Percentiles rank a stretch among this genome's conserved stretches.
Evolutionary conservation across 2,888 invertebrate genomes (phyloP).

Genomic region (Dryobotodes eremita): DNA sequence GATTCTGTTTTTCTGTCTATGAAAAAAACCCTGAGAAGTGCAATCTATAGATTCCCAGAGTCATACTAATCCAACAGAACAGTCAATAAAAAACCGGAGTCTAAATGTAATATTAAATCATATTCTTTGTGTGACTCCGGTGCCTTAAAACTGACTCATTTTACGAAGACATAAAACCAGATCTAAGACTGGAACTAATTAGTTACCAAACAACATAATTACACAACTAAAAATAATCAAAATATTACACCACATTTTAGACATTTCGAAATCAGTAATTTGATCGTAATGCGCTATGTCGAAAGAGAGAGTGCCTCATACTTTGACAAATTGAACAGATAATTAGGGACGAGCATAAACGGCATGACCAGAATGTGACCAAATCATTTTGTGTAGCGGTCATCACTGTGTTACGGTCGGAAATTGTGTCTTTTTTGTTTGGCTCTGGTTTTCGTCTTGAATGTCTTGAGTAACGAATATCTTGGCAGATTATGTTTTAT

Average conservation of each 20-base stretch:
- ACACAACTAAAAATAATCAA: conserved; percentile 38
- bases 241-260: conserved; percentile 62
- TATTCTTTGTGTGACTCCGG: too few species aligned
- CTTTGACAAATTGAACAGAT: conserved; percentile 78
- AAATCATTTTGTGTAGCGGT: conserved; percentile 85
- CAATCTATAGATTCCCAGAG: too few species aligned
- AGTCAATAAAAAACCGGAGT: too few species aligned
- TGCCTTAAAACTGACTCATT: neutral
- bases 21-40: too few species aligned
- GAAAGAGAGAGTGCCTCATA: conserved; percentile 70
- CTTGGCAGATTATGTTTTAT: conserved; percentile 3
- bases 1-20: too few species aligned
- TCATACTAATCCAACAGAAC: too few species aligned
- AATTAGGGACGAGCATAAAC: conserved; percentile 84
- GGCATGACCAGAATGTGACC: conserved; percentile 86
- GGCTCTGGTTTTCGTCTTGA: conserved; percentile 27
- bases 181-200: too few species aligned
- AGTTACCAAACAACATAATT: conserved; percentile 17
- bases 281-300: conserved; percentile 69
- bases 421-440: conserved; percentile 47
- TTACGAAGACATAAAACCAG: conserved; percentile 3
- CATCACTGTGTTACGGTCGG: conserved; percentile 77
- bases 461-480: conserved; percentile 32
- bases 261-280: conserved; percentile 70
- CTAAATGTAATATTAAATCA: too few species aligned